Percentiles rank a stretch among this genome's conserved stretches.
Evolutionary conservation across 2,888 invertebrate genomes (phyloP).

Genomic region (Lucinisca nassula): DNA sequence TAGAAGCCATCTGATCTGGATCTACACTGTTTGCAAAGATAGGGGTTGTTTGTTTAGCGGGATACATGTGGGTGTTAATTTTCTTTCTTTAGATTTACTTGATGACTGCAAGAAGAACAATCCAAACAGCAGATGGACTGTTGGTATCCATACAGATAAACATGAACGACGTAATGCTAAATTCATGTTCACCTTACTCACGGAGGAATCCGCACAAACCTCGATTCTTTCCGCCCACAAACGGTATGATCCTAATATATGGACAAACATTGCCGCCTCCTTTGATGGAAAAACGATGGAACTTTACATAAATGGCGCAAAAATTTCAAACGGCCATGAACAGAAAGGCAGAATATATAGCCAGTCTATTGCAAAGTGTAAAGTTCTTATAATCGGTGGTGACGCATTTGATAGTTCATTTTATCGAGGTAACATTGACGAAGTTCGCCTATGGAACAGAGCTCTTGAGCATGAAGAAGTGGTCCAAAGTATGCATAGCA

Average conservation of each 20-base stretch:
- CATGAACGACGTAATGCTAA: slow-evolving; percentile 65
- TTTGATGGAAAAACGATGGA: slow-evolving; percentile 75
- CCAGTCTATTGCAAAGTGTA: slow-evolving; percentile 67
- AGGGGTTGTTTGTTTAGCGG: too few relatives aligned
- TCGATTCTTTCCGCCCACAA: slow-evolving; percentile 70
- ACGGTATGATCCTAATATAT: slow-evolving; percentile 72
- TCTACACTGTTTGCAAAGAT: too few relatives aligned
- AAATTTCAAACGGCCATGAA: slow-evolving; percentile 69
- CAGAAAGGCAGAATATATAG: slow-evolving; percentile 77
- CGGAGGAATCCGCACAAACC: slow-evolving; percentile 63
- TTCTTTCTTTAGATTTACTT: slow-evolving; percentile 72
- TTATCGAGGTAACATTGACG: slow-evolving; percentile 80
- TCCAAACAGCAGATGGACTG: slow-evolving; percentile 67
- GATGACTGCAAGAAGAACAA: slow-evolving; percentile 71
- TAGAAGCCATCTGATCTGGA: too few relatives aligned
- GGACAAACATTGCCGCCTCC: slow-evolving; percentile 80
- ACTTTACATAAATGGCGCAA: slow-evolving; percentile 80
- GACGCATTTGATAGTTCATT: slow-evolving; percentile 43
- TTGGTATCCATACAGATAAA: slow-evolving; percentile 73
- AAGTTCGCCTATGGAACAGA: slow-evolving; percentile 75
- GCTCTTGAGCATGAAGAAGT: slow-evolving; percentile 76
- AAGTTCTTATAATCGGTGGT: slow-evolving; percentile 78
- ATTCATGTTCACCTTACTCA: slow-evolving; percentile 75
- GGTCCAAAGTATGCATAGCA: slow-evolving; percentile 54
- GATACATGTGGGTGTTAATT: not conserved